A percentile compares a stretch with the other conserved stretches of the same genome.
Evolutionary conservation across 2,888 invertebrate genomes (phyloP).

Genomic region (Ennomos erosarius): DNA sequence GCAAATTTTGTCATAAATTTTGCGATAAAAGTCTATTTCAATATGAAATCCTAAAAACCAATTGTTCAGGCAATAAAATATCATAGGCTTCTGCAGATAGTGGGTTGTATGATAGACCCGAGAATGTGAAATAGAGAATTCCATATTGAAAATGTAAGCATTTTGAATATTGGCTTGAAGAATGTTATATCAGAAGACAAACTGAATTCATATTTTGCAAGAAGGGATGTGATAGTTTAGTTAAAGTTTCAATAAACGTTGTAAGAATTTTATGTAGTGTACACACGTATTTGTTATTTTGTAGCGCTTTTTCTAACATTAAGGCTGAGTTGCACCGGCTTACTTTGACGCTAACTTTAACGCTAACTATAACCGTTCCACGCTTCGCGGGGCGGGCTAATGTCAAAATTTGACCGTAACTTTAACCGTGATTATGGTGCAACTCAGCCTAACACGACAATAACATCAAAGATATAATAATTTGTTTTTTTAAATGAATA

Average conservation of each 20-base stretch:
- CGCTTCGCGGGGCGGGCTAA: too few species aligned
- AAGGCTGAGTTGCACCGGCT: too few species aligned
- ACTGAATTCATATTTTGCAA: not conserved
- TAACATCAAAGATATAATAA: too few species aligned
- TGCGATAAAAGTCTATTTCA: conserved; percentile 19
- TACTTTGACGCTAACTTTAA: too few species aligned
- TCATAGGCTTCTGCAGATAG: conserved; percentile 40
- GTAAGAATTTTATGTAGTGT: too few species aligned
- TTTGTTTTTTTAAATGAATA: too few species aligned
- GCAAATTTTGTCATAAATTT: conserved; percentile 11
- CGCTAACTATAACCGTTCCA: too few species aligned
- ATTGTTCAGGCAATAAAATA: conserved; percentile 34
- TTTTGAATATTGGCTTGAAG: conserved; percentile 66
- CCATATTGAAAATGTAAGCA: conserved; percentile 70
- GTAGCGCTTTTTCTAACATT: too few species aligned
- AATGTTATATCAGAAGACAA: conserved; percentile 47
- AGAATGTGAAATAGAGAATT: conserved; percentile 66
- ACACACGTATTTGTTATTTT: too few species aligned
- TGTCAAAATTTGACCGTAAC: too few species aligned
- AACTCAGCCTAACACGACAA: too few species aligned
- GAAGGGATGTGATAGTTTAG: not conserved
- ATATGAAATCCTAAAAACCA: conserved; percentile 23
- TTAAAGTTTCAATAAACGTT: not conserved
- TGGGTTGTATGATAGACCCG: conserved; percentile 47
- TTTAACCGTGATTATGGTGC: too few species aligned